Conservation (phyloP, 30 jellyfish, hydroid and myxozoan genomes). For the Chrysaora quinquecirrha region DNA sequence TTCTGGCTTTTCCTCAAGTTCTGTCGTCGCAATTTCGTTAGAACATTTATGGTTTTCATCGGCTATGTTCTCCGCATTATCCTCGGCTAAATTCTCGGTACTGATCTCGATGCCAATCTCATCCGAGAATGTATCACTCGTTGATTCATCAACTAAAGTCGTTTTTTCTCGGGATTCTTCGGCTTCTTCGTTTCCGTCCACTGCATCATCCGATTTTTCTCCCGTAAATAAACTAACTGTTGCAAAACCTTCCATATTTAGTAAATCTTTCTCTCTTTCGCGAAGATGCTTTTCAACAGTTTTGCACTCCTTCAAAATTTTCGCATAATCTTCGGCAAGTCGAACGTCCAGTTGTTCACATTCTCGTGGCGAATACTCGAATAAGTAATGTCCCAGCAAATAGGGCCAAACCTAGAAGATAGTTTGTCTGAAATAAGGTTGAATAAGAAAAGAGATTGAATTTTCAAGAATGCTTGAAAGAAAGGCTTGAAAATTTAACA, state of each 20-base stretch:
- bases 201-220: constrained; percentile 27
- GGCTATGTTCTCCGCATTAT: not conserved
- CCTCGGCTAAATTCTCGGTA: constrained; percentile 20
- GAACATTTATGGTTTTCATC: constrained; percentile 15
- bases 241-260: constrained; percentile 91
- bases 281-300: constrained; percentile 72
- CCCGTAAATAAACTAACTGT: constrained; percentile 63
- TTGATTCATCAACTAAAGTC: constrained; percentile 40
- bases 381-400: constrained; percentile 81
- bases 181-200: constrained; percentile 34
- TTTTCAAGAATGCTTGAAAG: no score
- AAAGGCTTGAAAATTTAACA: no score
- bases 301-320: constrained; percentile 84
- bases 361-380: constrained; percentile 69
- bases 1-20: constrained; percentile 38
- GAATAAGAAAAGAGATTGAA: no score
- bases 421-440: no score
- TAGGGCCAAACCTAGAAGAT: constrained; percentile 97
- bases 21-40: constrained; percentile 22
- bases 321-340: constrained; percentile 54
- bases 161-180: constrained; percentile 22
- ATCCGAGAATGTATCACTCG: constrained; percentile 64
- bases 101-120: constrained; percentile 10
- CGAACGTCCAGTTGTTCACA: constrained; percentile 50
- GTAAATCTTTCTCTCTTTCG: constrained; percentile 83